Base-by-base conservation (phyloP, 2,113 vertebrate species). In the Solea solea region DNA sequence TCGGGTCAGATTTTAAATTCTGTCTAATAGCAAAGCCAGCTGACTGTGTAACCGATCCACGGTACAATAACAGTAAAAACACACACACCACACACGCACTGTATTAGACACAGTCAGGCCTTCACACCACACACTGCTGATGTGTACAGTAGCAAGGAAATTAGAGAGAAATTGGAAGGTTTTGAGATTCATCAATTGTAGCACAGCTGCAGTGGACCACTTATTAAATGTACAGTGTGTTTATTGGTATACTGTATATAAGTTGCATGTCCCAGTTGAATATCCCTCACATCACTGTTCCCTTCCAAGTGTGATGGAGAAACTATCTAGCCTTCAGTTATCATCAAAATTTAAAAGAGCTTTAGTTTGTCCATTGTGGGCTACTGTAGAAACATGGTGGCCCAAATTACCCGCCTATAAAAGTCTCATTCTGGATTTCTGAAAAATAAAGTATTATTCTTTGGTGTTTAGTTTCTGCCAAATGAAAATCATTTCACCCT, bases 11-110 rank as follows among this genome's bases (percentile, higher is more conserved):
- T 88, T 88, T 89, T 79, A 87, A 67, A 68, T 61, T 74, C 66
- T 67, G 76, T 86, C 81, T 90, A 81, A 90, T 85, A 76, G 89
- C 61, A 81, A 84, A 84, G 65, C 76, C 89, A 90, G 87, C 80
- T 84, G 91, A 78, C 77, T 56, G 76, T 50, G 76, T 71, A 85
- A 89, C 85, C 53, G 76, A 88, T 83, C 80, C 81, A 40, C 72
- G 67, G 52, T 65, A 45, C 60, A 81, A 55, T 68, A 81, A 74
- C 48, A 80, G 48, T 71, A 45, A 79, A 21, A 66, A 81, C 62
- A 69, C 78, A 69, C 81, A 79, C 51, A 74, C 60, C 52, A 63
- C 41, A 69, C 52, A 67, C 8, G 21, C 72, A 67, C 67, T 44
- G 34, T 41, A 65, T 59, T 14, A 69, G 56, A 45, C 9, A 14